Conservation (phyloP, 2,113 vertebrate species). For the Chiloscyllium plagiosum region DNA sequence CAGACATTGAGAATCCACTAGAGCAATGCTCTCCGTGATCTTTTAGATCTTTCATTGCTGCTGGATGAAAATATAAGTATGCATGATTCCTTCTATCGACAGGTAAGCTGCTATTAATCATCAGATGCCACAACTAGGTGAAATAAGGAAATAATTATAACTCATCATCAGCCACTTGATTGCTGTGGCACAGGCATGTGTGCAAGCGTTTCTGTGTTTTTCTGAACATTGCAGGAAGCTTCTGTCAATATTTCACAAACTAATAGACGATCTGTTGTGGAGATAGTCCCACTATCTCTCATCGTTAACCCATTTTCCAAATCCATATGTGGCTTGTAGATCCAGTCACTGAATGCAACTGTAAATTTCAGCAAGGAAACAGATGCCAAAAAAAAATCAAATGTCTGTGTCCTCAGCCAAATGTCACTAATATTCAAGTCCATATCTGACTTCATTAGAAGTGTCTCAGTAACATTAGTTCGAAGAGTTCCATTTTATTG, state of each 20-base stretch:
- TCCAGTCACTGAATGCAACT: not conserved
- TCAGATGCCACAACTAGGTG: not conserved
- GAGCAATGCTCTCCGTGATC: not conserved
- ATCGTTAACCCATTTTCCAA: not conserved
- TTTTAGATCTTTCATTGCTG: not conserved
- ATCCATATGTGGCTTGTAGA: not conserved
- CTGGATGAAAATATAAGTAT: not conserved
- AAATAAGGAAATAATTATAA: not conserved
- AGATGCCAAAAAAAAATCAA: not conserved
- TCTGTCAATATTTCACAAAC: not conserved
- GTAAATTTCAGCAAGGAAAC: not conserved
- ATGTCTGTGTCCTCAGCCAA: not conserved
- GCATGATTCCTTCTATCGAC: not conserved
- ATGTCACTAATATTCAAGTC: not conserved
- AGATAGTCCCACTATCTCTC: not conserved
- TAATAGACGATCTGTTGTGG: not conserved
- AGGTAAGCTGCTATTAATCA: not conserved
- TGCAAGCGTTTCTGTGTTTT: not conserved
- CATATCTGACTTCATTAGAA: not conserved
- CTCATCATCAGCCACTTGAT: not conserved
- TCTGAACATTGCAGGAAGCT: not conserved
- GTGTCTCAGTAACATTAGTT: not conserved
- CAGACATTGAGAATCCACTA: not conserved
- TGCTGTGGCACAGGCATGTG: not conserved
- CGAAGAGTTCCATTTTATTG: not conserved